phyloP scores from a whole-genome alignment of 2,888 invertebrate species.

The Ecliptopera silaceata region DNA sequence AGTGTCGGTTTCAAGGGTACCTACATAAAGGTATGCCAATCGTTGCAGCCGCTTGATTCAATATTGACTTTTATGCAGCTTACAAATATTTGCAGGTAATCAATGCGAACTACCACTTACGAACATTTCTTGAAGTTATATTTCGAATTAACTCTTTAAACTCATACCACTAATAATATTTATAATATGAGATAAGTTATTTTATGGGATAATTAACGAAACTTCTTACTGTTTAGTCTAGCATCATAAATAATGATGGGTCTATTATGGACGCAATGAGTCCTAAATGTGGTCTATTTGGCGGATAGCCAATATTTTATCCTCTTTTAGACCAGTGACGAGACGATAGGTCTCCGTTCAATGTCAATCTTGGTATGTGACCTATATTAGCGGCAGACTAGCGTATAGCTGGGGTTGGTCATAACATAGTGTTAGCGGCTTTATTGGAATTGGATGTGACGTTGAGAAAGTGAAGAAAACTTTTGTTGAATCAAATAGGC shows the following conservation, averaged over 20 bases:
- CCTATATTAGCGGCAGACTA: constrained; percentile 43
- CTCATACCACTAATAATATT: too few relatives aligned
- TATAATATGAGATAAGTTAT: too few relatives aligned
- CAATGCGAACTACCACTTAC: not conserved
- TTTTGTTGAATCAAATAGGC: too few relatives aligned
- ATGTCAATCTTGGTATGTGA: constrained; percentile 66
- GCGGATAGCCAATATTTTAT: constrained; percentile 55
- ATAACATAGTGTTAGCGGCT: not conserved
- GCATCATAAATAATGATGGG: constrained; percentile 20
- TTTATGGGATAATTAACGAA: constrained; percentile 6
- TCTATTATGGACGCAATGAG: constrained; percentile 25
- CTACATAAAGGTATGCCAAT: not conserved
- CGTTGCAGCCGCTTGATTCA: constrained; percentile 1
- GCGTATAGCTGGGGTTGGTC: constrained; percentile 24
- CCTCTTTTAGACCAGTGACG: constrained; percentile 52
- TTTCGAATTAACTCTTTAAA: too few relatives aligned
- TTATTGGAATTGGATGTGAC: constrained; percentile 8
- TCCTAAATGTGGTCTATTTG: constrained; percentile 58
- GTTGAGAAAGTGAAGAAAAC: not conserved
- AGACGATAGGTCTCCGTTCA: constrained; percentile 56
- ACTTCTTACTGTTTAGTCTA: constrained; percentile 30
- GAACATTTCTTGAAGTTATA: not conserved
- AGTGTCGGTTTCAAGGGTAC: constrained; percentile 9
- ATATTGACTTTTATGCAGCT: constrained; percentile 1
- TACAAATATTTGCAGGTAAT: not conserved